Percentiles rank a stretch among this genome's conserved stretches.
Conservation (phyloP, 2,888 invertebrate genomes). For the Lasioglossum lativentre region DNA sequence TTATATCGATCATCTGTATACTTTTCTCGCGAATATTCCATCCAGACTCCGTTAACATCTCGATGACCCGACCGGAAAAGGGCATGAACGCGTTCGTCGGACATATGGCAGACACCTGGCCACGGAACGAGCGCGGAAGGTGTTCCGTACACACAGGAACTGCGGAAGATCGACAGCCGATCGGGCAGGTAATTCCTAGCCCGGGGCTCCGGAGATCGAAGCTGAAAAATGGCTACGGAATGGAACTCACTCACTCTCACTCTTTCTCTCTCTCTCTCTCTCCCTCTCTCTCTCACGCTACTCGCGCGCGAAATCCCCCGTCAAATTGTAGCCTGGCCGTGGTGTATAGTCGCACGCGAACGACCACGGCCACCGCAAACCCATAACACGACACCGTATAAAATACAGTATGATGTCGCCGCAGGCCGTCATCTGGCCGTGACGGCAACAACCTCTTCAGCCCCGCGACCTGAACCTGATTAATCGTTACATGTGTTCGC, state of each 20-base stretch:
- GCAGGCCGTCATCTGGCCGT: constrained; percentile 77
- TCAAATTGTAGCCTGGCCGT: constrained; percentile 44
- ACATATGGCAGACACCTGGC: constrained; percentile 51
- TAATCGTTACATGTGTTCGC: constrained; percentile 78
- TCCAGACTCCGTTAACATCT: neutral
- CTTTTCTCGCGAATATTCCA: too few species aligned
- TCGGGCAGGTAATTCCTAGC: constrained; percentile 9
- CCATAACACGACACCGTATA: constrained; percentile 78
- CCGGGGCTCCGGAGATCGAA: constrained; percentile 13
- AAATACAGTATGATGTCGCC: constrained; percentile 78
- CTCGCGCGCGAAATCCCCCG: constrained; percentile 11
- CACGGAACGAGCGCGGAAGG: constrained; percentile 10
- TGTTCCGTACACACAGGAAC: constrained; percentile 3
- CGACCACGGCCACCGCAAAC: constrained; percentile 71
- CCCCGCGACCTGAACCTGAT: constrained; percentile 75
- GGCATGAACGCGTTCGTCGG: constrained; percentile 23
- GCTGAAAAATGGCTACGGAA: constrained; percentile 2
- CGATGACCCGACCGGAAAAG: constrained; percentile 21
- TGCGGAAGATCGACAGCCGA: constrained; percentile 6
- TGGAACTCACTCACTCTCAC: neutral
- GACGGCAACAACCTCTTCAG: constrained; percentile 78
- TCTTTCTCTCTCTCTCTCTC: too few species aligned
- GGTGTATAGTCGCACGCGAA: constrained; percentile 57
- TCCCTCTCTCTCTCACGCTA: too few species aligned
- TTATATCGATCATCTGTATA: too few species aligned